Base-by-base conservation (phyloP, 2,888 invertebrate genomes). In the Drosophila macrothrix region DNA sequence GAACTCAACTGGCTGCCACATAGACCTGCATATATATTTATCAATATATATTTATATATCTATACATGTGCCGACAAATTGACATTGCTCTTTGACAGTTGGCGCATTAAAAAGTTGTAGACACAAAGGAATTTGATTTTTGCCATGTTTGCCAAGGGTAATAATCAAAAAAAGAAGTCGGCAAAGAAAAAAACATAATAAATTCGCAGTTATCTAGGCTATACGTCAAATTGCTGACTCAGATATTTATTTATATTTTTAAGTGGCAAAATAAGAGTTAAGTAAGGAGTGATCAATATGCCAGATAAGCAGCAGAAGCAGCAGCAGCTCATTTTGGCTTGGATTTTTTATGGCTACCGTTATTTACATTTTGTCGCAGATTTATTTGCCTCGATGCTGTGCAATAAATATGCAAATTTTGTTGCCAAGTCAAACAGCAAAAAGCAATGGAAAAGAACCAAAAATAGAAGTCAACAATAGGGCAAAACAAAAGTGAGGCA, bases 351-450 rank as follows among this genome's bases (percentile, higher is more conserved):
- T 70, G 67, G 58, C 52, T 67, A 76, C 66, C 84, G 73, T 69
- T 80, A 69, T 87, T 82, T 87, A 78, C 75, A 80, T 78, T 80
- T 73, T 73, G 78, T 55, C 41, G 50, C 68, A 80, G 90, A 90
- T 88, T 88, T 88, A 90, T 90, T 82, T 78, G 70, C 73, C 68
- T 68, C 73, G 76, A 83, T 82, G 74, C 82, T 88, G 75, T 76
- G 88, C 87, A 88, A 88, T 90, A 88, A 88, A 89, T 88, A 88
- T 88, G 87, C 88, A 88, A 88, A 88, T 88, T 88, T 16, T 73
- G 61, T 64, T 72, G 61, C 54, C 66, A 56, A 19, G 54, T 43
- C 61, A 49, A 60, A 60, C 25, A 49, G 52, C 28, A 74, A 58
- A 50, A 33, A 63, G 25, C 37, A 31, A 60, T 19, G 6, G 25